These are phyloP conservation scores for Cryptotermes secundus DNA, from an alignment of 1,140 invertebrate genomes.

Conservation along the genomic window DNA sequence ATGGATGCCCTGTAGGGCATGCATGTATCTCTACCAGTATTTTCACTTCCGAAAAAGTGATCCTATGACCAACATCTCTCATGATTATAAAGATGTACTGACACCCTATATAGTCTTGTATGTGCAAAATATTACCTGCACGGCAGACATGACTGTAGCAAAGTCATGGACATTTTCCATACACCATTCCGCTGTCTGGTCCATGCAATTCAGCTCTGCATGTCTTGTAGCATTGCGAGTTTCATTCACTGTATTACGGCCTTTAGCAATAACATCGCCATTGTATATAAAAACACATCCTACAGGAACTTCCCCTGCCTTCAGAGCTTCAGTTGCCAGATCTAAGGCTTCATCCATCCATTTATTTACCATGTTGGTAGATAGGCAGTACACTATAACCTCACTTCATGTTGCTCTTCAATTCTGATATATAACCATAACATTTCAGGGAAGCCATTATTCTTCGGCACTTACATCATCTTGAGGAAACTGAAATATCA, in stretches of 20 bases:
- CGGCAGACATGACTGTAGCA: background rate
- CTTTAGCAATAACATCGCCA: conserved; percentile 69
- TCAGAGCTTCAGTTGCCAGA: conserved; percentile 78
- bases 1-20: too few species aligned
- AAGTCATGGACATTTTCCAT: conserved; percentile 56
- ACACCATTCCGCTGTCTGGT: conserved; percentile 70
- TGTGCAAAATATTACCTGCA: background rate
- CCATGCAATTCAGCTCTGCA: conserved; percentile 95
- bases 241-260: conserved; percentile 83
- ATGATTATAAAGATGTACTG: too few species aligned
- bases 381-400: background rate
- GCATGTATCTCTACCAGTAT: too few species aligned
- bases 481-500: too few species aligned
- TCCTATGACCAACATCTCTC: too few species aligned
- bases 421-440: too few species aligned
- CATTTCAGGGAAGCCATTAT: too few species aligned
- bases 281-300: conserved; percentile 89
- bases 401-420: too few species aligned
- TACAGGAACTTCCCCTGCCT: conserved; percentile 90
- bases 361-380: conserved; percentile 30
- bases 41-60: too few species aligned
- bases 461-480: too few species aligned
- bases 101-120: too few species aligned
- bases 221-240: conserved; percentile 93
- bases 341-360: conserved; percentile 71